A percentile compares a stretch with the other conserved stretches of the same genome.
phyloP scores from a whole-genome alignment of 92 coral and sea anemone genomes.

The Umimayanthus kanabou region DNA sequence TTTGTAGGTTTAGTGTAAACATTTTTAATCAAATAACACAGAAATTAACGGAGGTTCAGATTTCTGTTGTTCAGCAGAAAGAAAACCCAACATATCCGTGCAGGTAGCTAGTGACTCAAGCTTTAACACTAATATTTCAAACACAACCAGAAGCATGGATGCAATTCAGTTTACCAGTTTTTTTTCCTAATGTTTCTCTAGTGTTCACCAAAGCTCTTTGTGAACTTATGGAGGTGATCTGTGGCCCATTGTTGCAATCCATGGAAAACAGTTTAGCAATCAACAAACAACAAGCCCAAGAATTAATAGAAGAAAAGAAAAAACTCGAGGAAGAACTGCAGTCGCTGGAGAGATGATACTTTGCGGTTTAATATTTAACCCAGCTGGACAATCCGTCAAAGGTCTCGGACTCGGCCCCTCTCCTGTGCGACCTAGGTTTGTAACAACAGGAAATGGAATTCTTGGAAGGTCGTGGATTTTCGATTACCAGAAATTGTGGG shows the following conservation, averaged over 20 bases:
- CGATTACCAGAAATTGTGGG: no score
- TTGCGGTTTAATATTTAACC: no score
- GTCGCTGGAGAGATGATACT: constrained; percentile 32
- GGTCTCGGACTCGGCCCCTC: no score
- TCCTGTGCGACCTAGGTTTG: no score
- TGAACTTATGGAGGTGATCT: constrained; percentile 91
- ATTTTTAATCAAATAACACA: no score
- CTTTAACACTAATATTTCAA: background rate
- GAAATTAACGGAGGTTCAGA: no score
- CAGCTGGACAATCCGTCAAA: no score
- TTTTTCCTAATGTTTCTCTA: constrained; percentile 20
- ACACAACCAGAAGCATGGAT: background rate
- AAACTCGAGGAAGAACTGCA: constrained; percentile 68
- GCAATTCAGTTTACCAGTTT: background rate
- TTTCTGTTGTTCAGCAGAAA: no score
- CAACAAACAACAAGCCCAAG: constrained; percentile 69
- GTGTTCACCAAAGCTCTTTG: constrained; percentile 96
- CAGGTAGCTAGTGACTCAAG: background rate
- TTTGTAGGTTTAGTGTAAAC: no score
- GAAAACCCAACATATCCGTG: background rate
- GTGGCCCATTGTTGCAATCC: constrained; percentile 92
- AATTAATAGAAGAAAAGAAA: constrained; percentile 77
- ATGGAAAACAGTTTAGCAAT: constrained; percentile 87
- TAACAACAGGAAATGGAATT: no score
- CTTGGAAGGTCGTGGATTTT: no score